A percentile compares a stretch with the other conserved stretches of the same genome.
Conservation (phyloP, 35 echinoderm and acorn worm genomes). For the Ophiothrix spiculata region DNA sequence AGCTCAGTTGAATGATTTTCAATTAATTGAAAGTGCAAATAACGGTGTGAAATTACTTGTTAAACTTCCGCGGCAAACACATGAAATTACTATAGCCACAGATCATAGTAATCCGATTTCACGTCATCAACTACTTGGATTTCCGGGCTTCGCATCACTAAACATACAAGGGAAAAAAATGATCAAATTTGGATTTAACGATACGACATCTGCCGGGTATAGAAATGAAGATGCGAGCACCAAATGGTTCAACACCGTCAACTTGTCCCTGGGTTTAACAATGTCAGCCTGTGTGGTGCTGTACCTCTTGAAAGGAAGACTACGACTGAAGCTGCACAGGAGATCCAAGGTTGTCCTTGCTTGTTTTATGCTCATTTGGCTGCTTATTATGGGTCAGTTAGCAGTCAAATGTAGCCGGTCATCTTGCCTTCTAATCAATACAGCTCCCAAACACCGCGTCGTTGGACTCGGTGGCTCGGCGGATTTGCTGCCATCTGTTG, state of each 20-base stretch:
- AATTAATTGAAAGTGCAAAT: conserved; percentile 66
- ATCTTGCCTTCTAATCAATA: neutral
- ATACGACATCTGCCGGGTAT: neutral
- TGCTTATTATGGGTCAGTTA: neutral
- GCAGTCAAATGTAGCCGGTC: neutral
- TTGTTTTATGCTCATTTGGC: neutral
- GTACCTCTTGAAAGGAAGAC: conserved; percentile 32
- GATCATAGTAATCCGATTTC: conserved; percentile 53
- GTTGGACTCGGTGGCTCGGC: neutral
- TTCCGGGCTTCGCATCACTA: conserved; percentile 71
- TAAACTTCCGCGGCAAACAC: conserved; percentile 35
- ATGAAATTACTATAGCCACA: conserved; percentile 57
- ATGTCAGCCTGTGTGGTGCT: conserved; percentile 32
- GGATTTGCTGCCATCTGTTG: conserved; percentile 54
- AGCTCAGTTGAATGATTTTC: conserved; percentile 42
- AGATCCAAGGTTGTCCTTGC: conserved; percentile 5
- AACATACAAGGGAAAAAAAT: conserved; percentile 16
- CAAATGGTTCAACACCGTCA: conserved; percentile 16
- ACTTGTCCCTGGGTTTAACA: conserved; percentile 3
- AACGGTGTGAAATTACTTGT: conserved; percentile 57
- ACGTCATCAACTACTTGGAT: conserved; percentile 66
- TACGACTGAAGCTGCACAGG: conserved; percentile 10
- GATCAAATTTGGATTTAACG: conserved; percentile 51
- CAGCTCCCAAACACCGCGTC: neutral
- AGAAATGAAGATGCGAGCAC: neutral